Evolutionary conservation across 2,797 vertebrate genomes (phyloP).

Genomic region (Hozukius guyotensis): DNA sequence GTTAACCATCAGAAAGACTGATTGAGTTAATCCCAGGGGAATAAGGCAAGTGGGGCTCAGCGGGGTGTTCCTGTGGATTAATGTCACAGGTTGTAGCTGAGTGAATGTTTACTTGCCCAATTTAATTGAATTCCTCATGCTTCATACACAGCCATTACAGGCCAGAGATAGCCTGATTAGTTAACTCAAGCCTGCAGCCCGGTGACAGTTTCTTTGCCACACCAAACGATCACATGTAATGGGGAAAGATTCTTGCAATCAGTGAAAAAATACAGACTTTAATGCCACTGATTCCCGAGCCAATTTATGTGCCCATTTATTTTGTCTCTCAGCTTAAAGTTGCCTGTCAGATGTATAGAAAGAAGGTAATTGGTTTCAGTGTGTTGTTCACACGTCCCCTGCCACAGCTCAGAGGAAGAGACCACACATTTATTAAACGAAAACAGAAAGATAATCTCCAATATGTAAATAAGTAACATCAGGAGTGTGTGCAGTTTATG

Average conservation of each 20-base stretch:
- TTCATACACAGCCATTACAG: slow-evolving; percentile 61
- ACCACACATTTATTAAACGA: slow-evolving; percentile 26
- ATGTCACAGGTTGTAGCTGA: slow-evolving; percentile 68
- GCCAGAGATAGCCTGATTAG: slow-evolving; percentile 62
- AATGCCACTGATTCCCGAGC: slow-evolving; percentile 41
- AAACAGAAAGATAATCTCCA: slow-evolving; percentile 16
- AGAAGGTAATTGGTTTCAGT: slow-evolving; percentile 56
- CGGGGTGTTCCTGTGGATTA: slow-evolving; percentile 49
- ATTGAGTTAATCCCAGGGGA: slow-evolving; percentile 46
- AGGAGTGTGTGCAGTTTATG: neutral
- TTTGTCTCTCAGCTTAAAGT: slow-evolving; percentile 31
- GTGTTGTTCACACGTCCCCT: slow-evolving; percentile 3
- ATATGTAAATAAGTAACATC: slow-evolving; percentile 22
- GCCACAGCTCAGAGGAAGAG: slow-evolving; percentile 8
- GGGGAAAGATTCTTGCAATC: slow-evolving; percentile 41
- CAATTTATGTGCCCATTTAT: slow-evolving; percentile 33
- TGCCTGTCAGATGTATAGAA: slow-evolving; percentile 39
- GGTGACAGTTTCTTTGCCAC: slow-evolving; percentile 23
- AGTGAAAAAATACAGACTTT: slow-evolving; percentile 44
- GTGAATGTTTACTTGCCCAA: slow-evolving; percentile 66
- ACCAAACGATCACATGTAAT: slow-evolving; percentile 39
- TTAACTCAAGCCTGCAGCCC: slow-evolving; percentile 58
- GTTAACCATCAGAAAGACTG: slow-evolving; percentile 39
- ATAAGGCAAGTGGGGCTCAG: slow-evolving; percentile 26
- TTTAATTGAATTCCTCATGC: slow-evolving; percentile 72